A percentile compares a stretch with the other conserved stretches of the same genome.
phyloP scores from a whole-genome alignment of 2,888 invertebrate genomes.

The Iselma pallidipennis region DNA sequence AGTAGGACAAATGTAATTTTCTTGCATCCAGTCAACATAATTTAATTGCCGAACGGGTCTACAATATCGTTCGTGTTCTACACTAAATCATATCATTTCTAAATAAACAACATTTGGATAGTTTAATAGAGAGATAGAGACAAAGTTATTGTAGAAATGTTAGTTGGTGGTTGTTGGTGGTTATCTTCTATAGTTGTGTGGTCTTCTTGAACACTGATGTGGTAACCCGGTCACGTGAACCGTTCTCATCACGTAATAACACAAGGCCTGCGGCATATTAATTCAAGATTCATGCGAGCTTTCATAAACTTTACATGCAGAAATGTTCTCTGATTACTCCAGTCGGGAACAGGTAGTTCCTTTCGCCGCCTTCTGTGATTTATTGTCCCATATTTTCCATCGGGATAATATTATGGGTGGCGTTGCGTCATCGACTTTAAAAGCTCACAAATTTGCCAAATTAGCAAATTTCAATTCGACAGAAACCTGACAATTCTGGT shows the following conservation, averaged over 20 bases:
- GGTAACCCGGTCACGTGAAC: slow-evolving; percentile 42
- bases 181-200: background rate
- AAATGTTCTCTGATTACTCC: slow-evolving; percentile 33
- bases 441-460: slow-evolving; percentile 23
- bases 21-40: too few relatives aligned
- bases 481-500: too few relatives aligned
- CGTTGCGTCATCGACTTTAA: background rate
- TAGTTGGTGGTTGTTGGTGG: too few relatives aligned
- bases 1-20: too few relatives aligned
- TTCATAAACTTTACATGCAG: slow-evolving; percentile 36
- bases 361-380: slow-evolving; percentile 28
- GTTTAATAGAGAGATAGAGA: background rate
- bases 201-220: slow-evolving; percentile 28
- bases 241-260: slow-evolving; percentile 45
- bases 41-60: too few relatives aligned
- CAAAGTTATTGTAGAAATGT: too few relatives aligned
- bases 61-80: too few relatives aligned
- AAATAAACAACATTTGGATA: background rate
- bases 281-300: slow-evolving; percentile 43
- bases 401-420: slow-evolving; percentile 19
- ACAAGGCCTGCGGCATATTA: slow-evolving; percentile 43
- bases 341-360: slow-evolving; percentile 32
- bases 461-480: slow-evolving; percentile 6
- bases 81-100: too few relatives aligned
- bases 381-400: slow-evolving; percentile 32